phyloP scores from a whole-genome alignment of 2,888 invertebrate species.

The Microplitis deprimator region DNA sequence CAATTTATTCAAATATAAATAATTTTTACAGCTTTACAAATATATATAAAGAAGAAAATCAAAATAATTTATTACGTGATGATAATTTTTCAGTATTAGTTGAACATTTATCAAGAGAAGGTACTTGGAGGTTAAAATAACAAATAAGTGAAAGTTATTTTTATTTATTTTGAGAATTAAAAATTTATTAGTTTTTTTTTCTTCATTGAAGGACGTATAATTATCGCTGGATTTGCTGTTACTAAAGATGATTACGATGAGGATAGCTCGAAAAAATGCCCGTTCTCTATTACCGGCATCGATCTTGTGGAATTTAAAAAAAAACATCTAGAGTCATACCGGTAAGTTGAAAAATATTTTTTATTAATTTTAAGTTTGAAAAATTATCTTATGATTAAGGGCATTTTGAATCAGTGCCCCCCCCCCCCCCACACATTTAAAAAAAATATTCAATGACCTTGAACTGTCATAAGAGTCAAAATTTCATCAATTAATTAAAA shows the following conservation, averaged over 20 bases:
- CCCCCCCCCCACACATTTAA: no score
- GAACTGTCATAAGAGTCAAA: no score
- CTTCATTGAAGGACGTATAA: constrained; percentile 56
- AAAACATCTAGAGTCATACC: constrained; percentile 74
- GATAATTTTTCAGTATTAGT: constrained; percentile 64
- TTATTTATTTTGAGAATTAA: background rate
- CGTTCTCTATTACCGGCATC: constrained; percentile 72
- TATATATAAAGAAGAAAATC: constrained; percentile 59
- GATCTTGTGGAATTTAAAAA: constrained; percentile 72
- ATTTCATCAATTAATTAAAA: no score
- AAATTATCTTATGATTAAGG: no score
- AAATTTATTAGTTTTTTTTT: constrained; percentile 33
- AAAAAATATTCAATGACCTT: no score
- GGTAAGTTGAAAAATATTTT: constrained; percentile 60
- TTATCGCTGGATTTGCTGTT: constrained; percentile 68
- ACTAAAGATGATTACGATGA: constrained; percentile 64
- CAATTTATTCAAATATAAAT: constrained; percentile 6
- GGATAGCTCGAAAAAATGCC: constrained; percentile 64
- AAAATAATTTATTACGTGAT: constrained; percentile 60
- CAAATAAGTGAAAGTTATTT: background rate
- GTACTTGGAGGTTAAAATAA: constrained; percentile 47
- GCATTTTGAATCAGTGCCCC: no score
- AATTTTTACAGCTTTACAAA: constrained; percentile 61
- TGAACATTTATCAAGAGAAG: constrained; percentile 65
- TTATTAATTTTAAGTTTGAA: no score